Evolutionary conservation across 2,888 invertebrate genomes (phyloP), one percentile per base, ranked within the genome.

Genomic region (Brachypterus glaber): DNA sequence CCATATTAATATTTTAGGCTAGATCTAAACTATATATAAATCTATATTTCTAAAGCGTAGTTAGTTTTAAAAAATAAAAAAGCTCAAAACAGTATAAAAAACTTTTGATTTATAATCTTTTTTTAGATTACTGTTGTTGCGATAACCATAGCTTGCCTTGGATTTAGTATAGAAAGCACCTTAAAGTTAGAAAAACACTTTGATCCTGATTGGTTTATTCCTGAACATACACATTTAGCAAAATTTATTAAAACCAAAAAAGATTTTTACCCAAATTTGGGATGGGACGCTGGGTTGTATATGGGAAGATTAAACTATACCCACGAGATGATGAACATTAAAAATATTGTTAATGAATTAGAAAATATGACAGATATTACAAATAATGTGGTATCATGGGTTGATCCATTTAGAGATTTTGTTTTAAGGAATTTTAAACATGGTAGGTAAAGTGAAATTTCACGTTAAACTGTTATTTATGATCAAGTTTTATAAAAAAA

Each of bases 131-230:
- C 74, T 8, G 70, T 83, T 4, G 58, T 85, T 33, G 33, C 77
- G 24, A 62, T 76, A 36, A 78, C 82, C 2, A 36, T 78, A 21
- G 62, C 67, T 7, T 65, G 79, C 40, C 70, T 78, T 3, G 74
- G 73, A 15, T 68, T 78, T 41, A 80, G 79, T 53, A 67, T 78
- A 37, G 66, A 74, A 51, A 76, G 79, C 21, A 67, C 77, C 33
- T 62, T 76, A 35, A 70, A 72, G 48, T 65, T 87, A 35, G 77
- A 83, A 57, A 85, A 86, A 60, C 77, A 79, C 58, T 87, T 86
- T 62, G 84, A 87, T 60, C 80, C 81, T 0, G 71, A 70, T 37
- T 86, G 86, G 86, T 86, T 87, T 55, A 70, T 87, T 39, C 86
- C 87, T 0, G 71, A 76, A 35, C 44, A 34, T 9, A 77, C 81